A percentile compares a stretch with the other conserved stretches of the same genome.
phyloP scores from a whole-genome alignment of 2,797 vertebrate species.

The Hemitrygon akajei region DNA sequence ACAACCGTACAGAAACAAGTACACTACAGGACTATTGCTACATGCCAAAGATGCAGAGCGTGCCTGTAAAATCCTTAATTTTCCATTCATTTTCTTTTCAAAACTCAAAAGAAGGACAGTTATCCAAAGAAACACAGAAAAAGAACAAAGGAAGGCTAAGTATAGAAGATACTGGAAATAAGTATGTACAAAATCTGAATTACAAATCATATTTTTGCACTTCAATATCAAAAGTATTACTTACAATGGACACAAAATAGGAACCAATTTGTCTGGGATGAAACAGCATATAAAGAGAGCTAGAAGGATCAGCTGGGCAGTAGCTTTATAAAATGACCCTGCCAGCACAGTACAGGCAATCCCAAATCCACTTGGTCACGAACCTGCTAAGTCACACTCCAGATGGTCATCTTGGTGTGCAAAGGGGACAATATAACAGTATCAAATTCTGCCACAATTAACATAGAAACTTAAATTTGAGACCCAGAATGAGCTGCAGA shows the following conservation, averaged over 20 bases:
- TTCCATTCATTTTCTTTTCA: neutral
- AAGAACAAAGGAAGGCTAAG: neutral
- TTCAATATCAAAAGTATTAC: neutral
- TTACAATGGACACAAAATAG: neutral
- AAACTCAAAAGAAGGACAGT: neutral
- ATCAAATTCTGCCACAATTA: conserved; percentile 12
- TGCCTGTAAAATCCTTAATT: neutral
- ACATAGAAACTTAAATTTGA: conserved; percentile 18
- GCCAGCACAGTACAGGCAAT: neutral
- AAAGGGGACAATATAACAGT: neutral
- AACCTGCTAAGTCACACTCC: neutral
- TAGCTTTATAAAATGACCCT: neutral
- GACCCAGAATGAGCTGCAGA: neutral
- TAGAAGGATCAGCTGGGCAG: neutral
- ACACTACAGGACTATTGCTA: neutral
- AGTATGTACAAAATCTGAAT: neutral
- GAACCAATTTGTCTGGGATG: neutral
- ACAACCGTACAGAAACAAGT: neutral
- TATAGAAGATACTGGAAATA: neutral
- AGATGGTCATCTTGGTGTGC: neutral
- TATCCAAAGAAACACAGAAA: neutral
- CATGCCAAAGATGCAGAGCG: neutral
- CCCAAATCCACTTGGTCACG: conserved; percentile 5
- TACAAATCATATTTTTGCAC: neutral
- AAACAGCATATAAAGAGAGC: neutral